Base-by-base conservation (phyloP, 2,888 invertebrate genomes). In the Ptilodon capucinus region DNA sequence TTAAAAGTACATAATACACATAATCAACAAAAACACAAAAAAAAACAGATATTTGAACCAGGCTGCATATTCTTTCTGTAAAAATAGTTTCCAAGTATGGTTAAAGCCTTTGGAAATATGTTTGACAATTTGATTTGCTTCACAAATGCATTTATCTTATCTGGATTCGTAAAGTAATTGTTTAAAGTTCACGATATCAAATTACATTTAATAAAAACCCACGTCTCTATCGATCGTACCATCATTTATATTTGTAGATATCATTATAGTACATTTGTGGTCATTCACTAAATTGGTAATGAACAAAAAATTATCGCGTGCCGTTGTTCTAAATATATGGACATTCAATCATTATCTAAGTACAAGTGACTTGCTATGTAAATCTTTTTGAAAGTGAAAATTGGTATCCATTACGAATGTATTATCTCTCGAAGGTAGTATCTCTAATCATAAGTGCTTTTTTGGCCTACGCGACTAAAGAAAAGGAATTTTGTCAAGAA, bases 231-330 rank as follows among this genome's bases (percentile, higher is more conserved):
- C 11, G 35, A 39, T 14, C 13, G 7, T 21, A n/a, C 19, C 13
- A 39, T 39, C n/a, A 34, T 36, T 8, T 42, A 25, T 30, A 54
- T 42, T 44, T 18, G 21, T 35, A 9, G 44, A 16, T 35, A 47
- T 25, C 42, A 47, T 51, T 57, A 48, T 42, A 11, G 51, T 11
- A 34, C 48, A 57, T 56, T 57, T 48, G 50, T 57, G 61, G 23
- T 44, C 48, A 58, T 51, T 57, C 46, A 23, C 45, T 32, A 57
- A 61, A 61, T 50, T 47, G 34, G 40, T 21, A 42, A 45, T 43
- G 30, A 42, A 57, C 46, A 57, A 57, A 56, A 57, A 50, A 47
- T 14, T 46, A 60, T 56, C 51, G 61, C 57, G 57, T 57, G 57
- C 44, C 50, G 60, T 44, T 56, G 56, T 57, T 50, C 43, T 56